Evolutionary conservation across 2,888 invertebrate genomes (phyloP).

Genomic region (Pseudococcus jackbeardsleyi): DNA sequence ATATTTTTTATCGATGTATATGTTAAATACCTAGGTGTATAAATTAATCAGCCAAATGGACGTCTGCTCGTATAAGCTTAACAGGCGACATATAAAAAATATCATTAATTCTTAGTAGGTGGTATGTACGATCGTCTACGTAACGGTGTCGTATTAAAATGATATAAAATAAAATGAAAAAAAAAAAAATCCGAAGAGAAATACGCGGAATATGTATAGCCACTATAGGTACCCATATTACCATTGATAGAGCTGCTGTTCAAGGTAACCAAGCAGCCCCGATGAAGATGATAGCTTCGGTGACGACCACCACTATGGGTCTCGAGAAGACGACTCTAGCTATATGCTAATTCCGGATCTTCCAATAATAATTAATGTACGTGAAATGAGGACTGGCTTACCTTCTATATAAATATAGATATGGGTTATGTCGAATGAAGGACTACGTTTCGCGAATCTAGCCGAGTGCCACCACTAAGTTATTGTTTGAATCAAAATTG

Average conservation of each 20-base stretch:
- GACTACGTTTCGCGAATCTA: neutral
- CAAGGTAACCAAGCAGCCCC: constrained; percentile 57
- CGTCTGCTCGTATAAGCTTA: constrained; percentile 7
- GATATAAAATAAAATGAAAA: neutral
- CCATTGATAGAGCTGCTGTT: constrained; percentile 45
- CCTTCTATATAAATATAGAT: constrained; percentile 58
- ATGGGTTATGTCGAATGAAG: constrained; percentile 58
- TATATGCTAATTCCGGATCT: constrained; percentile 62
- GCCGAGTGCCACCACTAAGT: neutral
- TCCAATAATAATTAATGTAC: constrained; percentile 58
- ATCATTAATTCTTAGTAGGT: constrained; percentile 50
- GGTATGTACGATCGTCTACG: neutral
- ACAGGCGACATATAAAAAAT: neutral
- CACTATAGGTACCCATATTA: neutral
- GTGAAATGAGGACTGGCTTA: constrained; percentile 58
- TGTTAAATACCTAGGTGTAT: neutral
- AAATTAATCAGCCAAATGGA: neutral
- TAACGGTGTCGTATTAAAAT: constrained; percentile 47
- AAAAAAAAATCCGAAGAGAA: neutral
- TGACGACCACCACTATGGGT: neutral
- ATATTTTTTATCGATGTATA: neutral
- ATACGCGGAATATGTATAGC: neutral
- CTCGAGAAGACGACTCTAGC: neutral
- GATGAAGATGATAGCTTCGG: constrained; percentile 40
- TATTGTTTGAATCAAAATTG: neutral